Base-by-base conservation (phyloP, 2,113 vertebrate genomes). In the Chauna torquata region DNA sequence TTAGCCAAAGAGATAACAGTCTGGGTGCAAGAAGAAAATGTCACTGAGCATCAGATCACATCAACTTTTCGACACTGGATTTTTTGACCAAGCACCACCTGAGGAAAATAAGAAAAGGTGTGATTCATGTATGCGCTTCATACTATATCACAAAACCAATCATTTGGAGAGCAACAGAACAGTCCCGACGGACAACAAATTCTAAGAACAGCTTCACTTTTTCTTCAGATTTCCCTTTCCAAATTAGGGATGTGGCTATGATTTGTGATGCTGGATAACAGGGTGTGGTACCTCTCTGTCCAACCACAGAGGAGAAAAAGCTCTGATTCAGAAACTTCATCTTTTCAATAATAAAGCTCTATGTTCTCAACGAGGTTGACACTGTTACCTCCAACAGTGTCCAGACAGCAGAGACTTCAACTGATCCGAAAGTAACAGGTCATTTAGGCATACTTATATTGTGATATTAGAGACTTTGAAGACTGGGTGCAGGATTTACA, bases 371-470 rank as follows among this genome's bases (percentile, higher is more conserved):
- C 59, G 83, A 54, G 27, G 28, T 23, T n/a, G n/a, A 23, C 47
- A 13, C 7, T 9, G 10, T 20, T 54, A 12, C 36, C 36, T 52
- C 34, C 34, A 69, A 3, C 19, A 16, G 23, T 5, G 5, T 7
- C 17, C 42, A 62, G 68, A 40, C 0, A 0, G 44, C 76, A 72
- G 12, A 44, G 49, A 77, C 24, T 45, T 22, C 32, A 36, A 30
- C 32, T 15, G 79, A 58, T 0, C 2, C 16, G 78, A 54, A 59
- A 62, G 42, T 28, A 88, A 71, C 0, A 55, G 38, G 66, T 12
- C 44, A n/a, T 14, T 52, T 2, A 12, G 11, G 49, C 27, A 16
- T 6, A 88, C 10, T 59, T 55, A 42, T 0, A 13, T 42, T 0
- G 0, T 4, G 22, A 24, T 49, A 25, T 23, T 14, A 34, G 13